A percentile compares a stretch with the other conserved stretches of the same genome.
phyloP scores from a whole-genome alignment of 2,888 invertebrate genomes.

The Latrodectus hesperus region DNA sequence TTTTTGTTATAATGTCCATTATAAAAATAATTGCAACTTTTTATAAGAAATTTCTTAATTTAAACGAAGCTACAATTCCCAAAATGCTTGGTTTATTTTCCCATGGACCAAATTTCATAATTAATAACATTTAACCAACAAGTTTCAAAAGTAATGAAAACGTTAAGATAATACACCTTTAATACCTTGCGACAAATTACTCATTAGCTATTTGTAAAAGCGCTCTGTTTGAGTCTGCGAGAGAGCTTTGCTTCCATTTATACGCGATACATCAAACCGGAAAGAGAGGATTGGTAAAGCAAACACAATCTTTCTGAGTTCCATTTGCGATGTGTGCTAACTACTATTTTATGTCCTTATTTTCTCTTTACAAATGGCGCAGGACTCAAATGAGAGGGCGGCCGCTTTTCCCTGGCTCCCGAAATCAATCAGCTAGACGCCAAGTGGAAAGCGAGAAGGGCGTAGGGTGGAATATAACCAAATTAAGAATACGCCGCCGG shows the following conservation, averaged over 20 bases:
- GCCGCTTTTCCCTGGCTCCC: slow-evolving; percentile 4
- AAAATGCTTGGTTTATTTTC: too few species aligned
- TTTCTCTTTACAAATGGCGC: slow-evolving; percentile 45
- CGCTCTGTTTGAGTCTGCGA: neutral
- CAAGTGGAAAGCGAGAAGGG: slow-evolving; percentile 11
- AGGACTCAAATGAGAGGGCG: slow-evolving; percentile 6
- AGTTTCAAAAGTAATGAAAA: too few species aligned
- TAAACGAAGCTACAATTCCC: too few species aligned
- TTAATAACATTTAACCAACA: too few species aligned
- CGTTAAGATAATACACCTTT: too few species aligned
- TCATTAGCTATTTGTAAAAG: neutral
- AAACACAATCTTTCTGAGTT: slow-evolving; percentile 24
- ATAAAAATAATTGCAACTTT: too few species aligned
- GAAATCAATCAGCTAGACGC: slow-evolving; percentile 43
- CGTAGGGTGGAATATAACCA: slow-evolving; percentile 28
- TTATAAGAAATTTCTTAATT: too few species aligned
- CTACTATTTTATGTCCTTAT: slow-evolving; percentile 56
- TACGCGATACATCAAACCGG: slow-evolving; percentile 4
- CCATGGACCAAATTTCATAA: too few species aligned
- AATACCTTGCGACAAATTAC: too few species aligned
- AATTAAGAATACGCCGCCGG: slow-evolving; percentile 35
- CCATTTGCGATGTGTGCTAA: slow-evolving; percentile 43
- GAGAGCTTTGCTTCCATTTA: slow-evolving; percentile 14
- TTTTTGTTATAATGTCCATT: too few species aligned
- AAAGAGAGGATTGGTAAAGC: neutral